A percentile compares a stretch with the other conserved stretches of the same genome.
Conservation (phyloP, 2,888 invertebrate species). For the Scaptomyza tumidula region DNA sequence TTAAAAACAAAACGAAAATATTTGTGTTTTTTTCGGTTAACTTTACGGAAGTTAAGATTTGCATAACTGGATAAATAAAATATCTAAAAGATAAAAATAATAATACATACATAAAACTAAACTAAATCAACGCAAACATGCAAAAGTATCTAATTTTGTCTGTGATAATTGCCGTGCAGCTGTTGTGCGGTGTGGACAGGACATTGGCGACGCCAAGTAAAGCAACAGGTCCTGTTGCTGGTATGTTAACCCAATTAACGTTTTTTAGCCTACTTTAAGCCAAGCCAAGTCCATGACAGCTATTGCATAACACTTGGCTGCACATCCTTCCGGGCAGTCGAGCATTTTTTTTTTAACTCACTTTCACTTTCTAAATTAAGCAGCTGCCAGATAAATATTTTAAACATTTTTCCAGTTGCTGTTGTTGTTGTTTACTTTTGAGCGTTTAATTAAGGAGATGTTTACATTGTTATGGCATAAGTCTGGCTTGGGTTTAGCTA, state of each 20-base stretch:
- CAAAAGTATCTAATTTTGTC: slow-evolving; percentile 81
- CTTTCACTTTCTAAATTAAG: slow-evolving; percentile 68
- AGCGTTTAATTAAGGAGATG: slow-evolving; percentile 52
- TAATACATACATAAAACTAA: slow-evolving; percentile 17
- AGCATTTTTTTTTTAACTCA: slow-evolving; percentile 35
- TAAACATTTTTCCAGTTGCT: not conserved
- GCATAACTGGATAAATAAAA: slow-evolving; percentile 54
- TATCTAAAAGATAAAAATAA: slow-evolving; percentile 24
- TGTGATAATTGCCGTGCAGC: slow-evolving; percentile 83
- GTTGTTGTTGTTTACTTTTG: slow-evolving; percentile 17
- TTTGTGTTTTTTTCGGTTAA: slow-evolving; percentile 37
- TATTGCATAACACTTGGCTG: slow-evolving; percentile 29
- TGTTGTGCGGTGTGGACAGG: slow-evolving; percentile 81
- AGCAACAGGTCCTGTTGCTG: slow-evolving; percentile 75
- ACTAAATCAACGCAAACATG: slow-evolving; percentile 56
- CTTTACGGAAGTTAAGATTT: slow-evolving; percentile 53
- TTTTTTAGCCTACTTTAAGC: slow-evolving; percentile 1
- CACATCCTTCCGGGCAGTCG: slow-evolving; percentile 38
- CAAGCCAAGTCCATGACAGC: not conserved
- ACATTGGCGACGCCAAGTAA: slow-evolving; percentile 78
- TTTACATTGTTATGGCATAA: slow-evolving; percentile 6
- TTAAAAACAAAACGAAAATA: slow-evolving; percentile 54
- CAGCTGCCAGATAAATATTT: slow-evolving; percentile 4
- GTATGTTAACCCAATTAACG: slow-evolving; percentile 64
- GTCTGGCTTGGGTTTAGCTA: slow-evolving; percentile 12